These are phyloP conservation scores for Hydrocynus forskahlii DNA, from an alignment of 2,797 vertebrate genomes.

Conservation along the genomic window DNA sequence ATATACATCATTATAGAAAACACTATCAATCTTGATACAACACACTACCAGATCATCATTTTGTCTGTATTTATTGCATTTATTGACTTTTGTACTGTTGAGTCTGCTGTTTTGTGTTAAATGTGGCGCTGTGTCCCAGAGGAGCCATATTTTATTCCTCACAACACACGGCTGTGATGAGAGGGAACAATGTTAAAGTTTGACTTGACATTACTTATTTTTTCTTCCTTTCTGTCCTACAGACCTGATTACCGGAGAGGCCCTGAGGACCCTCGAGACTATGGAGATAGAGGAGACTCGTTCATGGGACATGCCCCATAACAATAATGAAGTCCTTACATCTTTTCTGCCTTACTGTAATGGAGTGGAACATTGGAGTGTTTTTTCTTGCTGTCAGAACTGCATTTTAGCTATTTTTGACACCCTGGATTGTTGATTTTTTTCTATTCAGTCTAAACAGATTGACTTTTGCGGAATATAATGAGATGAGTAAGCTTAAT, in stretches of 20 bases:
- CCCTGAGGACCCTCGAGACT: constrained; percentile 25
- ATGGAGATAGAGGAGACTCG: constrained; percentile 36
- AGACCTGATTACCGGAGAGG: constrained; percentile 44
- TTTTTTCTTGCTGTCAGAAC: neutral
- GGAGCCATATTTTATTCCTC: neutral
- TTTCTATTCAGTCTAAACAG: constrained; percentile 6
- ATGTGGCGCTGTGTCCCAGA: neutral
- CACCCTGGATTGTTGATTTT: constrained; percentile 6
- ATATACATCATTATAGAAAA: too few relatives aligned
- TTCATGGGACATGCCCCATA: constrained; percentile 48
- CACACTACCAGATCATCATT: neutral
- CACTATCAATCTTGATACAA: too few relatives aligned
- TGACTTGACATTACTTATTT: neutral
- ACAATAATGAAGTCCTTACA: neutral
- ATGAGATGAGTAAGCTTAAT: constrained; percentile 20
- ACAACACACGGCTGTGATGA: neutral
- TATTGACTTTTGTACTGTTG: neutral
- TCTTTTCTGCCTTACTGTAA: constrained; percentile 9
- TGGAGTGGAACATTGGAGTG: constrained; percentile 1
- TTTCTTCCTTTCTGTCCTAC: neutral
- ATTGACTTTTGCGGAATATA: constrained; percentile 30
- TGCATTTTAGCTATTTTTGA: neutral
- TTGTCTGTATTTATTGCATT: neutral
- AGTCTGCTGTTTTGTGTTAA: neutral
- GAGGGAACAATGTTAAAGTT: neutral